Percentiles rank a stretch among this genome's conserved stretches.
These are phyloP conservation scores for Rhyacichthys aspro DNA, from an alignment of 2,797 vertebrate species.

Conservation along the genomic window DNA sequence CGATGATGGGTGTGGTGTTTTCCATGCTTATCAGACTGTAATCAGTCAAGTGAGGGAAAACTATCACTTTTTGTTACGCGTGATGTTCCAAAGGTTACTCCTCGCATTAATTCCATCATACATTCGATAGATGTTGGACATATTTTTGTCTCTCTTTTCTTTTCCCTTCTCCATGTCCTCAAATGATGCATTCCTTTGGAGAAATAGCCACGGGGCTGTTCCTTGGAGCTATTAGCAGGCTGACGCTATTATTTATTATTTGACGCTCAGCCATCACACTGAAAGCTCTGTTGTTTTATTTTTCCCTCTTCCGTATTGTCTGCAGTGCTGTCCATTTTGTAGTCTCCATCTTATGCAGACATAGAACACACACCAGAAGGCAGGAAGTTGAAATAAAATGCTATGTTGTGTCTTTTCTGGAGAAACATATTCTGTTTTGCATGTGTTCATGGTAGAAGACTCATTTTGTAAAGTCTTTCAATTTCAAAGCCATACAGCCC, in stretches of 20 bases:
- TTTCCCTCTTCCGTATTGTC: conserved; percentile 35
- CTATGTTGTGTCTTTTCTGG: conserved; percentile 45
- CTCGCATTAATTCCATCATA: conserved; percentile 69
- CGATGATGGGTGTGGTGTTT: conserved; percentile 83
- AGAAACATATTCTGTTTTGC: conserved; percentile 23
- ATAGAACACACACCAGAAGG: conserved; percentile 38
- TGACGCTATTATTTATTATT: conserved; percentile 62
- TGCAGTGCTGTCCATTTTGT: conserved; percentile 50
- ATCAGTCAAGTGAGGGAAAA: conserved; percentile 83
- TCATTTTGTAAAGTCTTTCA: conserved; percentile 74
- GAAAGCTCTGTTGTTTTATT: conserved; percentile 52
- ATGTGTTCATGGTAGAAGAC: conserved; percentile 49
- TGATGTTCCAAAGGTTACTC: conserved; percentile 78
- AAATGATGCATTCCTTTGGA: conserved; percentile 68
- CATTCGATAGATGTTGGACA: conserved; percentile 61
- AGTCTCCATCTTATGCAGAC: conserved; percentile 56
- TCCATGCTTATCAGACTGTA: conserved; percentile 82
- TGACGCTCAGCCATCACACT: conserved; percentile 47
- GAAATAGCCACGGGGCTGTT: conserved; percentile 51
- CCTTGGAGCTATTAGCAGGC: conserved; percentile 62
- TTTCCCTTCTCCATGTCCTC: conserved; percentile 28
- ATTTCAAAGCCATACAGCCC: conserved; percentile 45
- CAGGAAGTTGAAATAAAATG: conserved; percentile 53
- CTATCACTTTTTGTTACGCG: conserved; percentile 79
- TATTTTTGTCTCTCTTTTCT: conserved; percentile 32